phyloP scores from a whole-genome alignment of 2,113 vertebrate genomes.

The Peromyscus polionotus region DNA sequence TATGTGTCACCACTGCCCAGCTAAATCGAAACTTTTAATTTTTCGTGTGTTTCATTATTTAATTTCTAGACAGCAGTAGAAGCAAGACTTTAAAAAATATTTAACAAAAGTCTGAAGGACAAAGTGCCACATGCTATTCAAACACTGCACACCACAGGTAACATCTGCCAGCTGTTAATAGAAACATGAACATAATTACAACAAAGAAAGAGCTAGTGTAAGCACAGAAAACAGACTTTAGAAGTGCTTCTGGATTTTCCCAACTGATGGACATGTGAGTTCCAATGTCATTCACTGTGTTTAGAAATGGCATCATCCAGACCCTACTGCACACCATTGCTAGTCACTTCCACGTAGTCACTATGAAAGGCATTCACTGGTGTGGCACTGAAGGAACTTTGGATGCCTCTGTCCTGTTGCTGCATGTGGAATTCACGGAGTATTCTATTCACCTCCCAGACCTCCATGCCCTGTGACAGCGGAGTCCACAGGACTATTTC shows the following conservation, averaged over 20 bases:
- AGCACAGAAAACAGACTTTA: constrained; percentile 74
- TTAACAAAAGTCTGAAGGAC: constrained; percentile 39
- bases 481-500: no score
- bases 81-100: constrained; percentile 31
- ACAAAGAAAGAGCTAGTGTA: constrained; percentile 61
- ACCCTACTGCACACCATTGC: constrained; percentile 91
- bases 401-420: constrained; percentile 47
- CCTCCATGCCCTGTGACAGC: neutral
- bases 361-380: constrained; percentile 92
- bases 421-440: neutral
- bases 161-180: constrained; percentile 73
- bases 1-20: neutral
- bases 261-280: constrained; percentile 92
- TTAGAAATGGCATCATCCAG: constrained; percentile 95
- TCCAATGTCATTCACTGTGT: constrained; percentile 95
- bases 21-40: constrained; percentile 16
- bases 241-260: constrained; percentile 56
- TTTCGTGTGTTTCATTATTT: constrained; percentile 58
- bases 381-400: constrained; percentile 89
- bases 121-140: constrained; percentile 63
- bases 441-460: neutral
- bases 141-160: constrained; percentile 67
- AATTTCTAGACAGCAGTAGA: constrained; percentile 63
- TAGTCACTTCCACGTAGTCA: constrained; percentile 93
- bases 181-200: constrained; percentile 79